These are phyloP conservation scores for Mactromeris polynyma DNA, from an alignment of 2,888 invertebrate genomes.

Conservation along the genomic window DNA sequence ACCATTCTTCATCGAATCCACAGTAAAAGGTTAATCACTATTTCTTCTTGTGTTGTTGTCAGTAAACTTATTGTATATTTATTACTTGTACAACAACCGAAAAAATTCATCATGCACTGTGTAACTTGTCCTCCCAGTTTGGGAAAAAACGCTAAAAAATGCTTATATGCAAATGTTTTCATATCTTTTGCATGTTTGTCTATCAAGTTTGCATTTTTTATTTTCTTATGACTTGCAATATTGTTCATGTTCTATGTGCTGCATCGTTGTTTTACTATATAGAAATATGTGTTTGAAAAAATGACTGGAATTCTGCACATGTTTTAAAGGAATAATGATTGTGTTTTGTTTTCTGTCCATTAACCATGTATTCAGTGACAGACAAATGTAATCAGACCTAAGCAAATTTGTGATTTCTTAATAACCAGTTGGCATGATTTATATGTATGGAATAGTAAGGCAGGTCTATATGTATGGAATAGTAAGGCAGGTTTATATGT, in stretches of 20 bases:
- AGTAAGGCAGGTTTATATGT: too few species aligned
- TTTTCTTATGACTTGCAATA: neutral
- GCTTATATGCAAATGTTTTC: neutral
- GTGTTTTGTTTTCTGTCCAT: neutral
- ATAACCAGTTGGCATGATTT: neutral
- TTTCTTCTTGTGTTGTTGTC: neutral
- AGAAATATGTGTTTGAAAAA: neutral
- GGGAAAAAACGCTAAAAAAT: neutral
- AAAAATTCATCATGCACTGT: neutral
- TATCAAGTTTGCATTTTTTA: neutral
- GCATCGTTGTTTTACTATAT: neutral
- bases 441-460: too few species aligned
- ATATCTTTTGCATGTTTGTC: neutral
- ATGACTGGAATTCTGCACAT: too few species aligned
- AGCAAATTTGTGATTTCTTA: neutral
- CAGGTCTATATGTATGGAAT: too few species aligned
- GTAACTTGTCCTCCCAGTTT: neutral
- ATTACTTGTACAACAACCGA: neutral
- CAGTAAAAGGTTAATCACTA: constrained; percentile 1
- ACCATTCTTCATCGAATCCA: constrained; percentile 1
- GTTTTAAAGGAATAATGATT: neutral
- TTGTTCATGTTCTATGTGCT: neutral
- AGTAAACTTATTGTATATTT: neutral
- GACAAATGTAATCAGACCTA: neutral
- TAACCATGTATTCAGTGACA: neutral